Base-by-base conservation (phyloP, 2,888 invertebrate genomes). In the Drosophila eohydei region DNA sequence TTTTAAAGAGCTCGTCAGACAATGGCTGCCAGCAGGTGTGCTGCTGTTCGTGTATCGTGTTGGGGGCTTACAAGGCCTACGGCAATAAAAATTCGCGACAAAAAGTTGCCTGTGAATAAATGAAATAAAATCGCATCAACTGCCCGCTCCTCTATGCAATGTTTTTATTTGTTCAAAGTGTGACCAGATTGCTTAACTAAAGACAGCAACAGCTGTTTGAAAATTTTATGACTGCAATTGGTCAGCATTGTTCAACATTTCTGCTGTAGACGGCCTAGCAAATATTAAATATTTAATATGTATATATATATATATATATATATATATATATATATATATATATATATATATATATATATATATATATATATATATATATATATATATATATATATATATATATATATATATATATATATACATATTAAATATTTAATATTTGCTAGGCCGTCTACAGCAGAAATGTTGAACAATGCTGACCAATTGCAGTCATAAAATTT, bases 51-150 rank as follows among this genome's bases (percentile, higher is more conserved):
- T 40, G 41, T 60, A 9, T 16, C n/a, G 9, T 11, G 43, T 30
- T 30, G 30, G 28, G 46, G 34, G 9, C 30, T 55, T 34, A 14
- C 36, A 9, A 54, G 54, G 38, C 30, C 21, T 56, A 56, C 21
- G 52, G 60, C 67, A 62, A 83, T 86, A 83, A 80, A 83, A 83
- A 75, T 62, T 57, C 40, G 74, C 68, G 78, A 88, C 77, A 88
- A 81, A 69, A 58, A 46, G 26, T 51, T 36, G 43, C 40, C n/a
- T n/a, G 52, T 26, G 48, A 55, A 61, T 60, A 65, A 76, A 78
- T 78, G 82, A 78, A 87, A 86, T 86, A 85, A 88, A 81, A 81
- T 72, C 80, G 76, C 85, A 89, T 85, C 71, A 84, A 89, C 84
- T 74, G 67, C 71, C 70, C 73, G 63, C 73, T 77, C 55, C 71